Evolutionary conservation across 2,888 invertebrate species (phyloP).

Genomic region (Idaea biselata): DNA sequence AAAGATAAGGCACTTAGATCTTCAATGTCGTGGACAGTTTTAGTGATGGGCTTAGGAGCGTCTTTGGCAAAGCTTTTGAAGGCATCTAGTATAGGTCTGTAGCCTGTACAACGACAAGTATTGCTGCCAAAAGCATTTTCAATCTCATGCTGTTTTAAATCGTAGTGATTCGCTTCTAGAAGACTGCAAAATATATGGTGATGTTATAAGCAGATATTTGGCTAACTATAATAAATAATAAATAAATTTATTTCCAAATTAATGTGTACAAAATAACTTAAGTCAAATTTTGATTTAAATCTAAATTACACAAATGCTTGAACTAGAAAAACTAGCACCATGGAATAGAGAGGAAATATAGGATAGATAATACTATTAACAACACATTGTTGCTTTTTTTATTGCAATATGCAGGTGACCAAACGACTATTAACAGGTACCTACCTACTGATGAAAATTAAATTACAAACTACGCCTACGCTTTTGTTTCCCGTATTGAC

Average conservation of each 20-base stretch:
- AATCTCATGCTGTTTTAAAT: slow-evolving; percentile 67
- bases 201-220: neutral
- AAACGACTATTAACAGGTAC: too few species aligned
- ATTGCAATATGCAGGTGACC: too few species aligned
- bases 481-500: too few species aligned
- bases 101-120: slow-evolving; percentile 90
- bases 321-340: too few species aligned
- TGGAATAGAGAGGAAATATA: too few species aligned
- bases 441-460: too few species aligned
- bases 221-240: neutral
- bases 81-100: slow-evolving; percentile 87
- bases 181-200: slow-evolving; percentile 20
- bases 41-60: slow-evolving; percentile 59
- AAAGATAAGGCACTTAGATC: slow-evolving; percentile 49
- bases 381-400: too few species aligned
- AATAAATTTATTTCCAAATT: too few species aligned
- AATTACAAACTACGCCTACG: neutral
- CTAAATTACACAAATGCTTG: too few species aligned
- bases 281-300: too few species aligned
- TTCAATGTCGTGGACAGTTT: slow-evolving; percentile 70
- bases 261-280: too few species aligned
- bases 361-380: too few species aligned
- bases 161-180: slow-evolving; percentile 30
- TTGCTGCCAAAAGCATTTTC: slow-evolving; percentile 88
- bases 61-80: slow-evolving; percentile 87